Conservation (phyloP, 2,797 vertebrate genomes). For the Parauchenoglanis ngamensis region DNA sequence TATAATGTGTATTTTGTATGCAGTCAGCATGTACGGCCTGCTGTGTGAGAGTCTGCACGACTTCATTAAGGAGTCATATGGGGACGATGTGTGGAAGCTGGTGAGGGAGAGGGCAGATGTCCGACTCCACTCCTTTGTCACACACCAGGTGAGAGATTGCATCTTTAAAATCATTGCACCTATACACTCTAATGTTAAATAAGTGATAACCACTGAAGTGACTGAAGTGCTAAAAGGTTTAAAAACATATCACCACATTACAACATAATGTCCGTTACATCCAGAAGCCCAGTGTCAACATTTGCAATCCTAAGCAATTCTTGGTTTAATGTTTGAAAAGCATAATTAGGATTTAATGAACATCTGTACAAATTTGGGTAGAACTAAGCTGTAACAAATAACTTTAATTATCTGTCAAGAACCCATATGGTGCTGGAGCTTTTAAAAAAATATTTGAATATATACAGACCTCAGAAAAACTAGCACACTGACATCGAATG, state of each 20-base stretch:
- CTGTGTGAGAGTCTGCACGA: slow-evolving; percentile 80
- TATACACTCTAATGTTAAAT: neutral
- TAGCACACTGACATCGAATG: neutral
- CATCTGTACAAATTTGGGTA: neutral
- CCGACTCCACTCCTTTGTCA: slow-evolving; percentile 76
- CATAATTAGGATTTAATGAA: neutral
- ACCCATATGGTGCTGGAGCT: neutral
- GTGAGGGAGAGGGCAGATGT: slow-evolving; percentile 77
- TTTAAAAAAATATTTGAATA: neutral
- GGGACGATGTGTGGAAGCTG: slow-evolving; percentile 79
- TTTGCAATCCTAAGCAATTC: neutral
- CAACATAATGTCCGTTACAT: neutral
- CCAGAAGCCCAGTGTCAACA: neutral
- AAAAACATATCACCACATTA: neutral
- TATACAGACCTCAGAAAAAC: neutral
- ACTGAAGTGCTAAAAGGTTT: neutral
- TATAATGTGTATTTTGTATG: neutral
- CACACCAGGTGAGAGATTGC: slow-evolving; percentile 69
- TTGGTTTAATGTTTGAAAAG: neutral
- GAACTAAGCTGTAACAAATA: neutral
- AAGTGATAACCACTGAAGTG: neutral
- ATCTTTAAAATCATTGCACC: neutral
- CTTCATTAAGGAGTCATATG: slow-evolving; percentile 79
- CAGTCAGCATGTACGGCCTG: slow-evolving; percentile 73
- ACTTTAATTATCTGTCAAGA: neutral